Conservation (phyloP, 2,113 vertebrate genomes). For the Mola mola region DNA sequence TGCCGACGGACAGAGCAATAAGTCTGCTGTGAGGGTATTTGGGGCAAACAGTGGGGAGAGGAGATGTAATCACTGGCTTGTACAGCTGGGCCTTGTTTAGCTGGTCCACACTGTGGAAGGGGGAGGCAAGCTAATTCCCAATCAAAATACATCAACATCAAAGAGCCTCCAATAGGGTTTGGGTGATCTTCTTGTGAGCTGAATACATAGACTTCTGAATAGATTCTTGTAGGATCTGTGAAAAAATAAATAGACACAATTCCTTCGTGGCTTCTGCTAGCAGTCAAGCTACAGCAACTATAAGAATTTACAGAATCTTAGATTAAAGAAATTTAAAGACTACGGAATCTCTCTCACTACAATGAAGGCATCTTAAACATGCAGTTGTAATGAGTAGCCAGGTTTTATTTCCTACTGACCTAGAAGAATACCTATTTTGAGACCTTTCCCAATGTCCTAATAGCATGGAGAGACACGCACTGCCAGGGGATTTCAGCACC, state of each 20-base stretch:
- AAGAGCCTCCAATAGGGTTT: slow-evolving; percentile 42
- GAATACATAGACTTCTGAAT: neutral
- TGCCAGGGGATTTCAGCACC: too few species aligned
- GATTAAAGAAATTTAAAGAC: too few species aligned
- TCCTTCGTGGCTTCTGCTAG: too few species aligned
- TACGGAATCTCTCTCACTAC: too few species aligned
- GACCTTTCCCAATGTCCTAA: too few species aligned
- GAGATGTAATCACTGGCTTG: slow-evolving; percentile 69
- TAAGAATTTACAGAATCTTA: neutral
- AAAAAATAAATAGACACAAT: too few species aligned
- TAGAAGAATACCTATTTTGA: too few species aligned
- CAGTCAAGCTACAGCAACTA: neutral
- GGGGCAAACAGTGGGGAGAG: slow-evolving; percentile 59
- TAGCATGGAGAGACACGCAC: too few species aligned
- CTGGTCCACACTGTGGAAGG: slow-evolving; percentile 34
- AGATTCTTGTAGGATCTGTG: neutral
- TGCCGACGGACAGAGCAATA: slow-evolving; percentile 20
- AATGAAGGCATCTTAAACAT: too few species aligned
- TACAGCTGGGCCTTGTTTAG: slow-evolving; percentile 77
- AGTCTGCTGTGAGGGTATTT: slow-evolving; percentile 33
- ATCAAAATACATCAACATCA: slow-evolving; percentile 73
- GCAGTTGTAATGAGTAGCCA: too few species aligned
- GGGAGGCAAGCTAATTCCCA: slow-evolving; percentile 65
- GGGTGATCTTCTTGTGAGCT: neutral
- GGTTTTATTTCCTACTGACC: too few species aligned